phyloP scores from a whole-genome alignment of 1,140 invertebrate species.

The Plodia interpunctella region DNA sequence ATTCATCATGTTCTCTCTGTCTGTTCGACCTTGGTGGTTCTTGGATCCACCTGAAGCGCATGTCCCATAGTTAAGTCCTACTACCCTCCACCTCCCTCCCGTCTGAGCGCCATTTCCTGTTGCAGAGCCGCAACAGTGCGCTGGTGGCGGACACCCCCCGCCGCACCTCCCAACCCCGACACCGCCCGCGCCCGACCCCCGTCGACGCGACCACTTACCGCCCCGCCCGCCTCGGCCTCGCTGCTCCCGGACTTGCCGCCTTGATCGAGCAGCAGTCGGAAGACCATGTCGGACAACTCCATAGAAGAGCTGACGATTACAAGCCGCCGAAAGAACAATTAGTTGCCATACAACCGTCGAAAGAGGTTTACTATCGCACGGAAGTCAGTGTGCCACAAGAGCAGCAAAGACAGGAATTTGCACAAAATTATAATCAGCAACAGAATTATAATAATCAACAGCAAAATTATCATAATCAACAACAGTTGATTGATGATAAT shows the following conservation, averaged over 20 bases:
- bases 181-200: constrained; percentile 41
- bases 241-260: constrained; percentile 29
- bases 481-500: constrained; percentile 10
- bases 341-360: constrained; percentile 32
- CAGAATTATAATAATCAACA: constrained; percentile 15
- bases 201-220: constrained; percentile 70
- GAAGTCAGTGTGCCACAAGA: constrained; percentile 15
- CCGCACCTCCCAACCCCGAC: constrained; percentile 26
- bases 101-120: constrained; percentile 67
- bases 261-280: constrained; percentile 34
- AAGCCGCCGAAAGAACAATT: constrained; percentile 45
- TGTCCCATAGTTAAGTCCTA: not conserved
- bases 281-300: constrained; percentile 45
- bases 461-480: no score
- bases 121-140: constrained; percentile 75
- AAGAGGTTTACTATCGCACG: constrained; percentile 27
- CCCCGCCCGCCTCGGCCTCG: constrained; percentile 49
- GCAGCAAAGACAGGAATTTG: not conserved
- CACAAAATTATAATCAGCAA: constrained; percentile 9
- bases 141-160: constrained; percentile 39
- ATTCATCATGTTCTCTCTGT: no score
- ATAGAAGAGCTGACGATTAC: constrained; percentile 54
- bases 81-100: constrained; percentile 17
- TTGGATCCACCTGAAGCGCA: not conserved
- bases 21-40: no score